Percentiles rank a stretch among this genome's conserved stretches.
phyloP scores from a whole-genome alignment of 1,140 invertebrate genomes.

The Pteromalus puparum region DNA sequence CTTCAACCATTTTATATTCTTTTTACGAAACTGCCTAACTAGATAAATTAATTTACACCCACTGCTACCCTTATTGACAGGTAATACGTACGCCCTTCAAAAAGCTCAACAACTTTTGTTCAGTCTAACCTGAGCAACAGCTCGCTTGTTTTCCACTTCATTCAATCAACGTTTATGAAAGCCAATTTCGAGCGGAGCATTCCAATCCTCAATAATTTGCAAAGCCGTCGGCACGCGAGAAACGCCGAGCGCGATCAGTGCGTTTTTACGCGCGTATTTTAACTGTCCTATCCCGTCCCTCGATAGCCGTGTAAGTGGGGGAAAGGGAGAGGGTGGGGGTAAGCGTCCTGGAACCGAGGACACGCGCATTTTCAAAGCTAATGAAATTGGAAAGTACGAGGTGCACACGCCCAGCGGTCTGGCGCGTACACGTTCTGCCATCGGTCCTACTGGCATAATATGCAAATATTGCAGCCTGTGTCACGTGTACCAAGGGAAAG shows the following conservation, averaged over 20 bases:
- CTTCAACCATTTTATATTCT: too few relatives aligned
- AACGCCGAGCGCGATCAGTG: too few relatives aligned
- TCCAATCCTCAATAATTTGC: background rate
- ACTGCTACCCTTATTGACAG: too few relatives aligned
- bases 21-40: too few relatives aligned
- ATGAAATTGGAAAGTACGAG: slow-evolving; percentile 60
- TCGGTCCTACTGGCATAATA: slow-evolving; percentile 61
- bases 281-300: background rate
- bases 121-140: too few relatives aligned
- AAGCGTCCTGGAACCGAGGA: slow-evolving; percentile 18
- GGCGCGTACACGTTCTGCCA: slow-evolving; percentile 1
- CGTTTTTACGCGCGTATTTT: slow-evolving; percentile 12
- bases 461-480: slow-evolving; percentile 61
- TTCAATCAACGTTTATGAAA: slow-evolving; percentile 8
- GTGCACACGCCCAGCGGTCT: background rate
- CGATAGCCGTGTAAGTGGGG: background rate
- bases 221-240: background rate
- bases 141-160: slow-evolving; percentile 19
- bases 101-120: too few relatives aligned
- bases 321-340: background rate
- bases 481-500: background rate
- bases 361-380: slow-evolving; percentile 53
- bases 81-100: too few relatives aligned
- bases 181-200: background rate
- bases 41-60: too few relatives aligned